A percentile compares a stretch with the other conserved stretches of the same genome.
phyloP scores from a whole-genome alignment of 2,113 vertebrate species.

The Myrmecobius fasciatus region DNA sequence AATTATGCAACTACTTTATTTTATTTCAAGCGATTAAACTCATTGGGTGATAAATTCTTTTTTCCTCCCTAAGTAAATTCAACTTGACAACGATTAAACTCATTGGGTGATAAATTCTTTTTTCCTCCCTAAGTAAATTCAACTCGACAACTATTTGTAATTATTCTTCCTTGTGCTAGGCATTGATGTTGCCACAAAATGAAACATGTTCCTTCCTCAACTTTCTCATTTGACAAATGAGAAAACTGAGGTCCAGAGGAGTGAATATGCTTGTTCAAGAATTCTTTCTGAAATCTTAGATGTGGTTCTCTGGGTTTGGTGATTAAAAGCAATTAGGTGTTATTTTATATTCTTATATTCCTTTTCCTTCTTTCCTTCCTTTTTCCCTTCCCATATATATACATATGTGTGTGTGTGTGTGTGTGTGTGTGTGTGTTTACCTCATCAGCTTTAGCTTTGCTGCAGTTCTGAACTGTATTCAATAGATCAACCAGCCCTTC shows the following conservation, averaged over 20 bases:
- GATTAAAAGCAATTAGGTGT: background rate
- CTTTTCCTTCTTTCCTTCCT: too few species aligned
- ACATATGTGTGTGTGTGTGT: too few species aligned
- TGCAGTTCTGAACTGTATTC: background rate
- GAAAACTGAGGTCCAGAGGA: too few species aligned
- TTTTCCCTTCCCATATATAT: too few species aligned
- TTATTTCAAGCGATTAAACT: background rate
- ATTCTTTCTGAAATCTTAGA: background rate
- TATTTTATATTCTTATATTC: background rate
- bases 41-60: background rate
- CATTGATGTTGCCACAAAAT: background rate
- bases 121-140: background rate
- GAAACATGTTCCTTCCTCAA: background rate
- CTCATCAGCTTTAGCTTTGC: background rate
- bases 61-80: background rate
- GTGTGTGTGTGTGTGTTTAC: too few species aligned
- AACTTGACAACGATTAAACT: too few species aligned
- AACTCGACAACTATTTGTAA: background rate
- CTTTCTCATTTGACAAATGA: background rate
- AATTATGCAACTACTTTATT: background rate
- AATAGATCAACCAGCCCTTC: background rate
- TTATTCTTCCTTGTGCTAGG: background rate
- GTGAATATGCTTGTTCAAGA: background rate
- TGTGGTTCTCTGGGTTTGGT: background rate
- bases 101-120: background rate